phyloP scores from a whole-genome alignment of 2,113 vertebrate species.

The Malurus cyaneus region DNA sequence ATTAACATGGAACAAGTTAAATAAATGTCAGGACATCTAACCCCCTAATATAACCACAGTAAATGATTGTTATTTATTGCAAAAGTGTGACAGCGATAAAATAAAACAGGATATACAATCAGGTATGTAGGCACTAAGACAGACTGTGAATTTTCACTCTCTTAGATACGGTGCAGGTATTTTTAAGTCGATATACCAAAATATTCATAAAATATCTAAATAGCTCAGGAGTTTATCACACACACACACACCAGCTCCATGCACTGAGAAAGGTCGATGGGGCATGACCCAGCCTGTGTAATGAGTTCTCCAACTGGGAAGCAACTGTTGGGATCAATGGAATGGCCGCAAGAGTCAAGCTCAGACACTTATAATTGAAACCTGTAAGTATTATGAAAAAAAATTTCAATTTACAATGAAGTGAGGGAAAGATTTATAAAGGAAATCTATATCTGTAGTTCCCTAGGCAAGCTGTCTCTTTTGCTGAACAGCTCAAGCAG shows the following conservation, averaged over 20 bases:
- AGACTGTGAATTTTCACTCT: not conserved
- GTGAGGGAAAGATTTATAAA: not conserved
- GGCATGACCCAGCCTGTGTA: rapidly evolving
- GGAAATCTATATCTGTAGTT: not conserved
- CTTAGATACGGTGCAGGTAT: not conserved
- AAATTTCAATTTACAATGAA: not conserved
- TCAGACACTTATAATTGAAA: not conserved
- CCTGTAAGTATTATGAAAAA: not conserved
- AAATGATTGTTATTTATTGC: not conserved
- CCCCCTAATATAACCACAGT: not conserved
- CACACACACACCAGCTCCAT: not conserved
- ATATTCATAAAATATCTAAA: not conserved
- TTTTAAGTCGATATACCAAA: not conserved
- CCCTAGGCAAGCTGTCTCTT: not conserved
- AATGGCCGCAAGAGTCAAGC: not conserved
- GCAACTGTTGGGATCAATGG: not conserved
- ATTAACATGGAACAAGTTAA: not conserved
- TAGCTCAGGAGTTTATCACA: not conserved
- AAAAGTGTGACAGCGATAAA: not conserved
- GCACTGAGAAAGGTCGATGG: not conserved
- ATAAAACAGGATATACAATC: not conserved
- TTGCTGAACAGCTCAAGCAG: not conserved
- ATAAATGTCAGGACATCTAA: not conserved
- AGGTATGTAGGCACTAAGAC: not conserved
- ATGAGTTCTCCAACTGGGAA: not conserved